phyloP scores from a whole-genome alignment of 2,113 vertebrate species.

The Dascyllus trimaculatus region DNA sequence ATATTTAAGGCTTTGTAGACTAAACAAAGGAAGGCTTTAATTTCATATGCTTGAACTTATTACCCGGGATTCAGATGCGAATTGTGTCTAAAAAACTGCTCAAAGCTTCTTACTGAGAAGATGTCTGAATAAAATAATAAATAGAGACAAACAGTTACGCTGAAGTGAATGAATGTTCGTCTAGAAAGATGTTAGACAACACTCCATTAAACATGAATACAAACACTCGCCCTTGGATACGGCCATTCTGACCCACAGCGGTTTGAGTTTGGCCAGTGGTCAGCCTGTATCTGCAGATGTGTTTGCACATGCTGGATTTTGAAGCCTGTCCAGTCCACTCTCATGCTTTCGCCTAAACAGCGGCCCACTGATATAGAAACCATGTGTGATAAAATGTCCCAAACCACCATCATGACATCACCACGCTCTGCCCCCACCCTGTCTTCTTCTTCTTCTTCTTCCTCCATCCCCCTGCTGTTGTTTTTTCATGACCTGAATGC shows the following conservation, averaged over 20 bases:
- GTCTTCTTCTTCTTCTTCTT: not conserved
- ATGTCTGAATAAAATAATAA: too few species aligned
- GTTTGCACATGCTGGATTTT: constrained; percentile 24
- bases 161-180: too few species aligned
- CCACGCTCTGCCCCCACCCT: constrained; percentile 3
- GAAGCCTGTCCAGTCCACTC: constrained; percentile 26
- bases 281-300: constrained; percentile 32
- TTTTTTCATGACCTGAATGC: constrained; percentile 8
- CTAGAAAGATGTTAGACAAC: too few species aligned
- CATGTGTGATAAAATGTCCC: constrained; percentile 70
- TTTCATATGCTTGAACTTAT: too few species aligned
- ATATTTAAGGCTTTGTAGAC: too few species aligned
- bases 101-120: too few species aligned
- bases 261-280: constrained; percentile 23
- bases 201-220: too few species aligned
- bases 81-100: too few species aligned
- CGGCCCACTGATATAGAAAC: constrained; percentile 60
- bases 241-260: not conserved
- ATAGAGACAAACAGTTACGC: too few species aligned
- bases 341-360: constrained; percentile 45
- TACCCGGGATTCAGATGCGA: too few species aligned
- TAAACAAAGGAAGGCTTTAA: too few species aligned
- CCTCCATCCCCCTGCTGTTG: constrained; percentile 5
- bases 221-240: too few species aligned
- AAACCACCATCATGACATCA: constrained; percentile 67